phyloP scores from a whole-genome alignment of 92 coral and sea anemone species.

The Zoanthus sansibaricus region DNA sequence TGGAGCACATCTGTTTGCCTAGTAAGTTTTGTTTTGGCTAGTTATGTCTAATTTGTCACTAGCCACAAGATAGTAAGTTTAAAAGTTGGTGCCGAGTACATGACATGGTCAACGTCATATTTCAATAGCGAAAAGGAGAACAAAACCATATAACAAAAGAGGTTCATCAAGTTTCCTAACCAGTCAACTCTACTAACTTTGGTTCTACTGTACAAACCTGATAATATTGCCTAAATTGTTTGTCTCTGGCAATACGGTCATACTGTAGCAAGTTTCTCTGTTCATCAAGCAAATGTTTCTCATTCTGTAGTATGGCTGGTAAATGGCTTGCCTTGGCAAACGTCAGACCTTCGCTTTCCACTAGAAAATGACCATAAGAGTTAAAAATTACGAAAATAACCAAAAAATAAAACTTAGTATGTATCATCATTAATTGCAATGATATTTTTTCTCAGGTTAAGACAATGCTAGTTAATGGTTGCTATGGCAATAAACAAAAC shows the following conservation, averaged over 20 bases:
- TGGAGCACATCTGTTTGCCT: too few relatives aligned
- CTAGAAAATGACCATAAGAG: conserved; percentile 35
- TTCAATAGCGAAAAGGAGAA: neutral
- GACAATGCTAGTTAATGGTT: too few relatives aligned
- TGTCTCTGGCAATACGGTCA: conserved; percentile 71
- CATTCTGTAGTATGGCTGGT: conserved; percentile 85
- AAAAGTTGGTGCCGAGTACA: too few relatives aligned
- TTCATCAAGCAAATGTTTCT: conserved; percentile 76
- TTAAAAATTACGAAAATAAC: neutral
- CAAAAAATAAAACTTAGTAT: neutral
- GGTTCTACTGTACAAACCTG: conserved; percentile 72
- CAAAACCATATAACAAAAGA: too few relatives aligned
- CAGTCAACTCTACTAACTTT: neutral
- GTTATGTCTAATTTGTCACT: too few relatives aligned
- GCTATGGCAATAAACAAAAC: too few relatives aligned
- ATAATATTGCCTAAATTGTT: conserved; percentile 86
- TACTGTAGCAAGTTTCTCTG: conserved; percentile 68
- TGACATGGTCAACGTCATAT: neutral
- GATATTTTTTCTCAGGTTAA: too few relatives aligned
- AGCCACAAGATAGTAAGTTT: too few relatives aligned
- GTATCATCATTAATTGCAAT: neutral
- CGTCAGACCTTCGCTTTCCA: conserved; percentile 74
- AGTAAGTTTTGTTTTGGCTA: too few relatives aligned
- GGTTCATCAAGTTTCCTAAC: too few relatives aligned
- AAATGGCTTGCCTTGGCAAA: conserved; percentile 97